Percentiles rank a stretch among this genome's conserved stretches.
These are phyloP conservation scores for Electrophaes corylata DNA, from an alignment of 2,888 invertebrate genomes.

Conservation along the genomic window DNA sequence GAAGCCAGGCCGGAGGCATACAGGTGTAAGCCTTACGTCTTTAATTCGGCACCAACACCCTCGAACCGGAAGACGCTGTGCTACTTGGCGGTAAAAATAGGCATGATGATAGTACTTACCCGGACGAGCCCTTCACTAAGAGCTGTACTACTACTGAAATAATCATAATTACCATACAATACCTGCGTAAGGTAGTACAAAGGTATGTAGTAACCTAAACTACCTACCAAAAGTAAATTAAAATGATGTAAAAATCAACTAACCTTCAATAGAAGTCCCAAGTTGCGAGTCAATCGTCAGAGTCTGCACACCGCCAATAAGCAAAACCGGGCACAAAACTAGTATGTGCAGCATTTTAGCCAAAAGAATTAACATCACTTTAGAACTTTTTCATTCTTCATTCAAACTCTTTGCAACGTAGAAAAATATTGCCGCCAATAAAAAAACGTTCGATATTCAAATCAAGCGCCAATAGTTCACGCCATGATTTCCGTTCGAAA, in stretches of 20 bases:
- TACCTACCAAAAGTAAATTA: neutral
- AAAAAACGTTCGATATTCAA: constrained; percentile 8
- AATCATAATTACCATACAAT: too few species aligned
- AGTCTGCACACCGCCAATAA: constrained; percentile 69
- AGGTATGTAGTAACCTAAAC: too few species aligned
- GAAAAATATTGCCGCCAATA: constrained; percentile 17
- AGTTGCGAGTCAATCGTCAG: constrained; percentile 75
- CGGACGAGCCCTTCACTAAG: too few species aligned
- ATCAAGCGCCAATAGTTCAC: neutral
- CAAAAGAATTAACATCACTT: constrained; percentile 52
- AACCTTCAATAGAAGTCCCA: constrained; percentile 78
- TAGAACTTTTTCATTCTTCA: constrained; percentile 17
- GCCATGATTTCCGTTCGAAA: constrained; percentile 6
- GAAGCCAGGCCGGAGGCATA: too few species aligned
- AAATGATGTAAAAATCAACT: constrained; percentile 33
- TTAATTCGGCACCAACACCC: too few species aligned
- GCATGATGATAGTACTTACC: too few species aligned
- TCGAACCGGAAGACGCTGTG: too few species aligned
- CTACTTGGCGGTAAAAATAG: too few species aligned
- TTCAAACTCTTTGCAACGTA: constrained; percentile 8
- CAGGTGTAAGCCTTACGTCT: too few species aligned
- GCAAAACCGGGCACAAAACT: constrained; percentile 68
- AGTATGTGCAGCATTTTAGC: constrained; percentile 68
- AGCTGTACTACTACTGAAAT: too few species aligned
- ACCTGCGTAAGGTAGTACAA: too few species aligned